Evolutionary conservation across 2,888 invertebrate species (phyloP).

Genomic region (Caenorhabditis parvicauda): DNA sequence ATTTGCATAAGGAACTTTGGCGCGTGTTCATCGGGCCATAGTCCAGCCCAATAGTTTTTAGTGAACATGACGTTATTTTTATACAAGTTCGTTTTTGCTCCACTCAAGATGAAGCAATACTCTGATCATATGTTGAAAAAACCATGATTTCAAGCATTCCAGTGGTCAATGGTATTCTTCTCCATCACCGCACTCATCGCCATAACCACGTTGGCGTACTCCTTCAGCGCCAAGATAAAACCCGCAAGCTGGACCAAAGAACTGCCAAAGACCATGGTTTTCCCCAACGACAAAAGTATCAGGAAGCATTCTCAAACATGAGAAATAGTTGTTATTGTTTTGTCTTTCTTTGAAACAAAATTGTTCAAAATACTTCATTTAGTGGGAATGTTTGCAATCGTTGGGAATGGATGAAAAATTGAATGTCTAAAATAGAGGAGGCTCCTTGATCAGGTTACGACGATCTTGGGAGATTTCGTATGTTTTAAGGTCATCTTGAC

Average conservation of each 20-base stretch:
- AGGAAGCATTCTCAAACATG: not conserved
- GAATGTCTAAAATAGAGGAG: conserved; percentile 10
- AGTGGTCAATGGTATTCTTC: conserved; percentile 39
- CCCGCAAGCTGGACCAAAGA: conserved; percentile 26
- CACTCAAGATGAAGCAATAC: too few relatives aligned
- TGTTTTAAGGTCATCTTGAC: not conserved
- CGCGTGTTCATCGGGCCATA: too few relatives aligned
- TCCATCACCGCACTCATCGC: conserved; percentile 19
- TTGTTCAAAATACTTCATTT: conserved; percentile 2
- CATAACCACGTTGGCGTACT: conserved; percentile 19
- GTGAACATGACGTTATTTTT: too few relatives aligned
- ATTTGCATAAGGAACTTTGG: too few relatives aligned
- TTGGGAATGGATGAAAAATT: conserved; percentile 1
- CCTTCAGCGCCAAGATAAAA: conserved; percentile 15
- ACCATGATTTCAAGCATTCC: not conserved
- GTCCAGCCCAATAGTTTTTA: too few relatives aligned
- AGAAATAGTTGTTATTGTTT: not conserved
- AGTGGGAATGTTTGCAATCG: conserved; percentile 5
- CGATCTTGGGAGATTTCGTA: too few relatives aligned
- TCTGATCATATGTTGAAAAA: not conserved
- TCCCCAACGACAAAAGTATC: too few relatives aligned
- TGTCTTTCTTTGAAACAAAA: not conserved
- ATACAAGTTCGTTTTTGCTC: too few relatives aligned
- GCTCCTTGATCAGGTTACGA: conserved; percentile 18
- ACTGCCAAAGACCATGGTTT: too few relatives aligned